A percentile compares a stretch with the other conserved stretches of the same genome.
phyloP scores from a whole-genome alignment of 2,113 vertebrate genomes.

The Chionodraco myersi region DNA sequence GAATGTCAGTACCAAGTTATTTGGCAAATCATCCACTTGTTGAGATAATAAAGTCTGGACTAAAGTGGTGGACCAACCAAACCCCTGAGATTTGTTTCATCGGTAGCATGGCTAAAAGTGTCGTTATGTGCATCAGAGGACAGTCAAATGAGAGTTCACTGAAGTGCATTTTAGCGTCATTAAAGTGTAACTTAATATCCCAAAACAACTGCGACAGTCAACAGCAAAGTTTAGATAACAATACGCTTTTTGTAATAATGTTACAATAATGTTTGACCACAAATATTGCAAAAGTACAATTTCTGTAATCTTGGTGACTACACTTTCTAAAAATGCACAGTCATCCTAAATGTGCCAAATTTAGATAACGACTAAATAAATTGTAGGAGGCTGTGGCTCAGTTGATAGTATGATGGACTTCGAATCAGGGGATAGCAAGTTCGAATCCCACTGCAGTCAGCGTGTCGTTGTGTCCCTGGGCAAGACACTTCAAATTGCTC shows the following conservation, averaged over 20 bases:
- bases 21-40: not conserved
- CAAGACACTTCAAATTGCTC: no score
- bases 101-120: no score
- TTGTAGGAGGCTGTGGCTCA: no score
- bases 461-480: no score
- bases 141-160: not conserved
- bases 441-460: no score
- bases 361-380: no score
- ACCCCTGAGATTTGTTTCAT: not conserved
- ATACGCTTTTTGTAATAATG: not conserved
- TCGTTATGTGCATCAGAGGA: not conserved
- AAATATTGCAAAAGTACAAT: not conserved
- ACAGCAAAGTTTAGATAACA: not conserved
- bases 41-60: no score
- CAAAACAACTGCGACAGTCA: no score
- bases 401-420: no score
- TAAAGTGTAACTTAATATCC: not conserved
- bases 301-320: not conserved
- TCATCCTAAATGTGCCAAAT: not conserved
- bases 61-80: no score
- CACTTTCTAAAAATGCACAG: not conserved
- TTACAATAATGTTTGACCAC: not conserved
- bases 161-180: not conserved
- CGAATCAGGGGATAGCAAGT: no score
- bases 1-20: no score